Conservation (phyloP, 2,797 vertebrate species). For the Ciconia nigra region DNA sequence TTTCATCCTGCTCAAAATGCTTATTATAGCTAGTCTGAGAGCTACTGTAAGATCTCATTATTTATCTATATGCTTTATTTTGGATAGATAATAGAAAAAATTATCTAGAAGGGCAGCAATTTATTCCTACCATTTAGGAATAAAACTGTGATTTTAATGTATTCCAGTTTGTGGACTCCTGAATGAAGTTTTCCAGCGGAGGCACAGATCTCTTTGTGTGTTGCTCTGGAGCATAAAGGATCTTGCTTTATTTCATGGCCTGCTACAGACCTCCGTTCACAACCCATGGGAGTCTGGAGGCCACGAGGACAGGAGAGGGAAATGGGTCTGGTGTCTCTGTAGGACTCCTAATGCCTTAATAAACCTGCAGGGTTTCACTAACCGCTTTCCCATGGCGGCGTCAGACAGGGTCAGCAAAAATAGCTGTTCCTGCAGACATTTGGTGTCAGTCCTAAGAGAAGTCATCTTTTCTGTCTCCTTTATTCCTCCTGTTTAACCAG, state of each 20-base stretch:
- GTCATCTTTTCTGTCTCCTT: background rate
- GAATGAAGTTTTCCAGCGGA: background rate
- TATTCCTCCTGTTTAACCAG: background rate
- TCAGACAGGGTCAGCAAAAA: background rate
- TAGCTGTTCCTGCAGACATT: background rate
- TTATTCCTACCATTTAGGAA: conserved; percentile 1
- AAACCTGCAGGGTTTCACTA: background rate
- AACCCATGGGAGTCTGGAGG: background rate
- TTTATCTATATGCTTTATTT: conserved; percentile 36
- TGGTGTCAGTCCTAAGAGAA: background rate
- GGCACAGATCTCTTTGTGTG: background rate
- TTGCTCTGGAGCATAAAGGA: background rate
- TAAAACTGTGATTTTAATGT: background rate
- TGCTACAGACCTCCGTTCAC: background rate
- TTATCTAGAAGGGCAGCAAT: background rate
- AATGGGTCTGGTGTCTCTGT: background rate
- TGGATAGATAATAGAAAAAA: conserved; percentile 22
- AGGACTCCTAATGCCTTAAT: background rate
- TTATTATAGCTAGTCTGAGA: conserved; percentile 37
- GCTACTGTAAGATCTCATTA: conserved; percentile 7
- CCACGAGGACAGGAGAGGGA: background rate
- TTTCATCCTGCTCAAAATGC: conserved; percentile 23
- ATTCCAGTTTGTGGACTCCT: background rate
- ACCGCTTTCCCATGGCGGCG: background rate
- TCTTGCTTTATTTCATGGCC: background rate